phyloP scores from a whole-genome alignment of 2,797 vertebrate genomes.

The Hafferia zeledoni region DNA sequence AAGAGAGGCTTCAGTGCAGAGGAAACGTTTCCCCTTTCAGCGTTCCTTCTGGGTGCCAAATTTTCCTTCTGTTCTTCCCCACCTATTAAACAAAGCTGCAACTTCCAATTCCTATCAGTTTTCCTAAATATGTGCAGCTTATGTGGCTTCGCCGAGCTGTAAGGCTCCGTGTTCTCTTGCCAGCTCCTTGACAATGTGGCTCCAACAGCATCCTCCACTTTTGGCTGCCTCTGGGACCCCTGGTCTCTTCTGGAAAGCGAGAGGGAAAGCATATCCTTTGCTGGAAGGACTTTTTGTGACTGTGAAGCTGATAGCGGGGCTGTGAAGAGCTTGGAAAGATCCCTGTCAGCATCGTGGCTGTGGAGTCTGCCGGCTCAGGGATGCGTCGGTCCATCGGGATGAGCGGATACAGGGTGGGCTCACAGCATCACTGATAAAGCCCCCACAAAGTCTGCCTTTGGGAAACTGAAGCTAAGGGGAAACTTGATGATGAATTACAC shows the following conservation, averaged over 20 bases:
- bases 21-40: constrained; percentile 63
- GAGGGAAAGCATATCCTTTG: constrained; percentile 50
- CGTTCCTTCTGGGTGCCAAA: constrained; percentile 69
- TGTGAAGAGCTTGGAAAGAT: constrained; percentile 52
- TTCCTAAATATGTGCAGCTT: constrained; percentile 71
- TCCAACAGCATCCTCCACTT: constrained; percentile 69
- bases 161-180: constrained; percentile 60
- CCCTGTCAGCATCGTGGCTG: background rate
- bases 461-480: background rate
- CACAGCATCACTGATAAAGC: fast-evolving
- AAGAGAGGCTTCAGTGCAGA: constrained; percentile 33
- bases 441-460: background rate
- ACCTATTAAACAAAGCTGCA: constrained; percentile 71
- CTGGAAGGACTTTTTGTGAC: constrained; percentile 62
- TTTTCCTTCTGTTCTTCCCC: constrained; percentile 69
- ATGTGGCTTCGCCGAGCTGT: constrained; percentile 57
- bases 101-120: constrained; percentile 71
- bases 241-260: constrained; percentile 62
- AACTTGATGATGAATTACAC: fast-evolving
- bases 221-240: constrained; percentile 65
- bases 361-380: background rate
- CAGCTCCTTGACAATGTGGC: constrained; percentile 67
- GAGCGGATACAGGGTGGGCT: background rate
- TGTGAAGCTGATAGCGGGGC: background rate
- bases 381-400: background rate